phyloP scores from a whole-genome alignment of 2,797 vertebrate genomes.

The Anableps anableps region DNA sequence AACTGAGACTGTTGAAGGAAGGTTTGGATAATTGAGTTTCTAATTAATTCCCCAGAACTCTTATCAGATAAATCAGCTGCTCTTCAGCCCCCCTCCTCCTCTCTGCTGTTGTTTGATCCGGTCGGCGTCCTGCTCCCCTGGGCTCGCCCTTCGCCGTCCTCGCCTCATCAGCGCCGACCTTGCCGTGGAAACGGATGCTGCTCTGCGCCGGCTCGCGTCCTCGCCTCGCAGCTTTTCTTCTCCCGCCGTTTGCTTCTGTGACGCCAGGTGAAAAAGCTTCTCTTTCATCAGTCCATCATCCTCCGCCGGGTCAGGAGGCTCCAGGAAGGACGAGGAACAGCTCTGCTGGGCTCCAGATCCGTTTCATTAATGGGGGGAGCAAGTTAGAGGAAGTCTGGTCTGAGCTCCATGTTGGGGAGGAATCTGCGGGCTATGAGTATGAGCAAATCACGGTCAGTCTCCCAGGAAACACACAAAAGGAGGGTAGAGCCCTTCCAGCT shows the following conservation, averaged over 20 bases:
- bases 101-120: conserved; percentile 57
- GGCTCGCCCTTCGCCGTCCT: conserved; percentile 92
- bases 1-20: conserved; percentile 94
- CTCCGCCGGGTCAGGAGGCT: too few relatives aligned
- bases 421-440: not conserved
- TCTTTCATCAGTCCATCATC: not conserved
- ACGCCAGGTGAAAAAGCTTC: not conserved
- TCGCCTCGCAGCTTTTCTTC: conserved; percentile 6
- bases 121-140: conserved; percentile 76
- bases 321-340: too few relatives aligned
- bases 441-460: too few relatives aligned
- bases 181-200: conserved; percentile 70
- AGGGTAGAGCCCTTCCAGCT: too few relatives aligned
- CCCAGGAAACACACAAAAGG: too few relatives aligned
- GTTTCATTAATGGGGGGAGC: too few relatives aligned
- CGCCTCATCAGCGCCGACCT: conserved; percentile 85
- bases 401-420: not conserved
- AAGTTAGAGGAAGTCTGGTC: not conserved
- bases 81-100: conserved; percentile 48
- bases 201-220: conserved; percentile 15
- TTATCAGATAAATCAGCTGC: conserved; percentile 90
- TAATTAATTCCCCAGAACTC: conserved; percentile 98
- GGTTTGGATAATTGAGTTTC: conserved; percentile 98
- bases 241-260: not conserved
- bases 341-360: too few relatives aligned